Evolutionary conservation across 2,888 invertebrate species (phyloP).

Genomic region (Cantharis nigra): DNA sequence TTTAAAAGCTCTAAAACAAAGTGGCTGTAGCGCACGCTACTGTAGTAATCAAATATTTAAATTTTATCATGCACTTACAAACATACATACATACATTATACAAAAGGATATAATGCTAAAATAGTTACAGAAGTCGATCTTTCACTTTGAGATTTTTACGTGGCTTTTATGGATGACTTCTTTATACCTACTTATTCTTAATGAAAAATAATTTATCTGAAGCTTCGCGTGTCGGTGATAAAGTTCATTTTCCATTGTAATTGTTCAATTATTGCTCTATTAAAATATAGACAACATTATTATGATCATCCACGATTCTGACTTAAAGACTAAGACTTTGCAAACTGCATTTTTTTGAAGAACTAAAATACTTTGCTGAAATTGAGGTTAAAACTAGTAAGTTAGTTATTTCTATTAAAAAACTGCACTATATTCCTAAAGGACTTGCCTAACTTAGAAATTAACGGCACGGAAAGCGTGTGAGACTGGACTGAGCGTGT

Average conservation of each 20-base stretch:
- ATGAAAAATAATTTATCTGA: neutral
- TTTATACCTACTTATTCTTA: neutral
- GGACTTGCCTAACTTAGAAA: constrained; percentile 22
- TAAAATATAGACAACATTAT: neutral
- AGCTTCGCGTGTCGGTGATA: neutral
- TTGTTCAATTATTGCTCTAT: neutral
- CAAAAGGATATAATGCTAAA: neutral
- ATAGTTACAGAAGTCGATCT: neutral
- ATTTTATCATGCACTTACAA: constrained; percentile 4
- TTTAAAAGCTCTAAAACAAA: constrained; percentile 3
- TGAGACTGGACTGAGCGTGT: constrained; percentile 25
- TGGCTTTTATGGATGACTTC: neutral
- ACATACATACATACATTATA: neutral
- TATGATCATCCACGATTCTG: neutral
- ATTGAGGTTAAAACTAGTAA: neutral
- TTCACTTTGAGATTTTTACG: neutral
- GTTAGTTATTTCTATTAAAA: constrained; percentile 7
- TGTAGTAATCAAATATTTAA: constrained; percentile 10
- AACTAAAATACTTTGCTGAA: neutral
- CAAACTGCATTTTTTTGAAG: neutral
- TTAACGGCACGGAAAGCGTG: constrained; percentile 29
- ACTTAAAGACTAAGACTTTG: neutral
- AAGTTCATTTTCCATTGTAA: neutral
- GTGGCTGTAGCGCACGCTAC: neutral
- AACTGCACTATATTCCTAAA: constrained; percentile 17